Evolutionary conservation across 2,888 invertebrate genomes (phyloP).

Genomic region (Dyspetes luteomarginatus): DNA sequence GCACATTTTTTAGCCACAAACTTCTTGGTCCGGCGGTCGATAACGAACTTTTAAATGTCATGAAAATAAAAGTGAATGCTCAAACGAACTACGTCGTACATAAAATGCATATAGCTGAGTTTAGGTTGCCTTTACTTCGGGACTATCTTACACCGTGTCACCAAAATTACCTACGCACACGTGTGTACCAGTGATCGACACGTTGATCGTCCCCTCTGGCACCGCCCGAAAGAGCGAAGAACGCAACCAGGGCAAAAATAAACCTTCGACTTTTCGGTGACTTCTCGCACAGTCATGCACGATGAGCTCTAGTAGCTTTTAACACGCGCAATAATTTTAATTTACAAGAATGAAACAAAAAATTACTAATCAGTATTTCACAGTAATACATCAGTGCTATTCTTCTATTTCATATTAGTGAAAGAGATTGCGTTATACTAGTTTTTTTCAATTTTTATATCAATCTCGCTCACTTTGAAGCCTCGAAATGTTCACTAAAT

Average conservation of each 20-base stretch:
- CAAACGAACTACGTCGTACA: no score
- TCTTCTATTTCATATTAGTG: background rate
- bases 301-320: slow-evolving; percentile 64
- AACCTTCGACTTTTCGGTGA: slow-evolving; percentile 60
- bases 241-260: slow-evolving; percentile 60
- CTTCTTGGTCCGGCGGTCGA: no score
- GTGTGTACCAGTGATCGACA: background rate
- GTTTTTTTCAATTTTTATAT: no score
- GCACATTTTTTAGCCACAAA: no score
- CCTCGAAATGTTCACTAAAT: slow-evolving; percentile 10
- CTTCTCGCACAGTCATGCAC: slow-evolving; percentile 51
- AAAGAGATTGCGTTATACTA: background rate
- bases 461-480: no score
- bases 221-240: slow-evolving; percentile 10
- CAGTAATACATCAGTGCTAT: background rate
- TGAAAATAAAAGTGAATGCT: no score
- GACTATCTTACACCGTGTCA: no score
- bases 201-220: slow-evolving; percentile 39
- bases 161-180: slow-evolving; percentile 13
- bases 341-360: background rate
- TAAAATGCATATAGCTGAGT: no score
- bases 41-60: no score
- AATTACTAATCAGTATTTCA: background rate
- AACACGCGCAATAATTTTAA: slow-evolving; percentile 53
- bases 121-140: no score